Conservation (phyloP, 2,113 vertebrate species). For the Corynorhinus townsendii region DNA sequence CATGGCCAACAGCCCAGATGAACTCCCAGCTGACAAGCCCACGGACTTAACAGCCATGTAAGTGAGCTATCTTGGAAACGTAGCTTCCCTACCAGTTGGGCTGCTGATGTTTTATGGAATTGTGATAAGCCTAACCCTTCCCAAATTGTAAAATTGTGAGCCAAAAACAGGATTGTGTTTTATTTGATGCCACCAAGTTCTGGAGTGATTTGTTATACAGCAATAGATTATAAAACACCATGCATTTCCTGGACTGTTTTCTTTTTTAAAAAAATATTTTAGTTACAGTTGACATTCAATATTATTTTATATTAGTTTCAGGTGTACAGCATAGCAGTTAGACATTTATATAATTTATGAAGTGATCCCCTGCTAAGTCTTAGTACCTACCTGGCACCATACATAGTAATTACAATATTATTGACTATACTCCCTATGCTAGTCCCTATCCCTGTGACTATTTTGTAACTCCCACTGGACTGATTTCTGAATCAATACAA, state of each 20-base stretch:
- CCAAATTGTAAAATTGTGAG: background rate
- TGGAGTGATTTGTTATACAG: background rate
- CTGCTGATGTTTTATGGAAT: background rate
- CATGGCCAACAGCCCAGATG: background rate
- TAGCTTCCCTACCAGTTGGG: background rate
- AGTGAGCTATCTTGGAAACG: background rate
- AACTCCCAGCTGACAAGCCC: background rate
- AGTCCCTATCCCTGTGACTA: background rate
- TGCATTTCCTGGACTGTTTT: slow-evolving; percentile 11
- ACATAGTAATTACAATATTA: background rate
- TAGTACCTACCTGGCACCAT: background rate
- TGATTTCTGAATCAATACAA: slow-evolving; percentile 11
- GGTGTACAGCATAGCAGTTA: background rate
- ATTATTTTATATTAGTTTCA: background rate
- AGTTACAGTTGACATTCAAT: background rate
- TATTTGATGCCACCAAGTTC: slow-evolving; percentile 1
- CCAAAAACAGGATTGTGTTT: slow-evolving; percentile 18
- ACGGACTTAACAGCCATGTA: background rate
- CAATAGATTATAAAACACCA: background rate
- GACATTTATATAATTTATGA: background rate
- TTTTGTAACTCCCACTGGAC: background rate
- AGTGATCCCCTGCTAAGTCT: background rate
- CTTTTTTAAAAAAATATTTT: background rate
- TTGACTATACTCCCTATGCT: background rate
- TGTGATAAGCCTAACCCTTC: background rate